A percentile compares a stretch with the other conserved stretches of the same genome.
Evolutionary conservation across 2,113 vertebrate genomes (phyloP).

Genomic region (Peromyscus polionotus): DNA sequence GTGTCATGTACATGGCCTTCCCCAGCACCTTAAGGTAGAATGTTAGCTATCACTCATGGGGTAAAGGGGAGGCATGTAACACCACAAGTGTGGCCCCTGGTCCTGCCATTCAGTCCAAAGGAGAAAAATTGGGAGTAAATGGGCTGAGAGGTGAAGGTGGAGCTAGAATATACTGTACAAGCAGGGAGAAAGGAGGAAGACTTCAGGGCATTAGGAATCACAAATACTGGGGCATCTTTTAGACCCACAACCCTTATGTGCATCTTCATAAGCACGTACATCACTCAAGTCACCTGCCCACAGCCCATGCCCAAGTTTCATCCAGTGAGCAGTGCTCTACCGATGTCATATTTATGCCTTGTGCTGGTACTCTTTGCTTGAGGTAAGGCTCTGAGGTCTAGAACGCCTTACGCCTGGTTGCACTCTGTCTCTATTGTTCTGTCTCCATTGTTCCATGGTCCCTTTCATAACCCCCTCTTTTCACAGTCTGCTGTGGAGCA

Average conservation of each 20-base stretch:
- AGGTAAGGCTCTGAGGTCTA: background rate
- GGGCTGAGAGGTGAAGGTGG: background rate
- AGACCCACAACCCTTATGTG: background rate
- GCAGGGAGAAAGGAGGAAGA: background rate
- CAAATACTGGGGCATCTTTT: background rate
- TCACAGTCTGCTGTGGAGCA: background rate
- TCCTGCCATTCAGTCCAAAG: background rate
- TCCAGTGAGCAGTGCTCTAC: background rate
- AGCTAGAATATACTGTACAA: background rate
- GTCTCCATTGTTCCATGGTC: background rate
- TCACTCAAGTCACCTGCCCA: fast-evolving
- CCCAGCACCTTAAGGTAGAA: background rate
- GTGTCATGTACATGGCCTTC: background rate
- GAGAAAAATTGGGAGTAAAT: background rate
- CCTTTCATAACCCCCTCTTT: background rate
- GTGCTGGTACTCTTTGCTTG: background rate
- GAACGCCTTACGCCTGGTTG: background rate
- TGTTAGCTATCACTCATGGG: background rate
- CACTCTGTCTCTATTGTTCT: background rate
- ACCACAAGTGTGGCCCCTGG: background rate
- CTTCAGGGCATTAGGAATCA: background rate
- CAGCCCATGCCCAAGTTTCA: background rate
- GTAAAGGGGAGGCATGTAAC: background rate
- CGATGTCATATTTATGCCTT: background rate
- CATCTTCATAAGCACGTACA: background rate